Conservation (phyloP, 2,797 vertebrate genomes). For the Rhabdomys pumilio region DNA sequence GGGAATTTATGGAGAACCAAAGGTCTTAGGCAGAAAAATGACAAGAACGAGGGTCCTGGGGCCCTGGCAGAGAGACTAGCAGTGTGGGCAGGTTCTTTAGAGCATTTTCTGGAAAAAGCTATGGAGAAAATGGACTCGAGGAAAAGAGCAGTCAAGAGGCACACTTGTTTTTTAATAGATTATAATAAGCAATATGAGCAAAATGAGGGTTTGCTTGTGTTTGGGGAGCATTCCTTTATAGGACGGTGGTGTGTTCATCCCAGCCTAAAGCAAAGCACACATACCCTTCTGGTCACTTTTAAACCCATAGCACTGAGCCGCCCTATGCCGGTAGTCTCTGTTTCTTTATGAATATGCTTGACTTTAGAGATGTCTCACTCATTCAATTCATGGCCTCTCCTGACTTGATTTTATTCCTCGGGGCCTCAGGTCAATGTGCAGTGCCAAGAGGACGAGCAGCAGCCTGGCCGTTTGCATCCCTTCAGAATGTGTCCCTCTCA, state of each 20-base stretch:
- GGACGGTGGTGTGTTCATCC: rapidly evolving
- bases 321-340: not conserved
- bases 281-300: not conserved
- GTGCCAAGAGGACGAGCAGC: not conserved
- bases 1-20: not conserved
- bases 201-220: not conserved
- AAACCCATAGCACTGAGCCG: rapidly evolving
- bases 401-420: not conserved
- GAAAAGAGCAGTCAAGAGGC: not conserved
- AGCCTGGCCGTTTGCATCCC: not conserved
- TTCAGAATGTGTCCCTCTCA: not conserved
- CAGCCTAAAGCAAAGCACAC: not conserved
- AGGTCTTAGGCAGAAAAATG: not conserved
- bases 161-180: slow-evolving; percentile 2
- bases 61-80: not conserved
- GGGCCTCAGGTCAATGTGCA: not conserved
- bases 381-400: not conserved
- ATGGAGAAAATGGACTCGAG: not conserved
- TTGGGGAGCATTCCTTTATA: not conserved
- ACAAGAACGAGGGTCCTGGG: not conserved
- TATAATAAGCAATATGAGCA: not conserved
- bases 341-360: not conserved
- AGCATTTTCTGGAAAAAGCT: not conserved
- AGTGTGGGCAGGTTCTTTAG: not conserved
- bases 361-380: not conserved